Evolutionary conservation across 2,113 vertebrate species (phyloP), one percentile per base, ranked within the genome.

Genomic region (Glareola pratincola): DNA sequence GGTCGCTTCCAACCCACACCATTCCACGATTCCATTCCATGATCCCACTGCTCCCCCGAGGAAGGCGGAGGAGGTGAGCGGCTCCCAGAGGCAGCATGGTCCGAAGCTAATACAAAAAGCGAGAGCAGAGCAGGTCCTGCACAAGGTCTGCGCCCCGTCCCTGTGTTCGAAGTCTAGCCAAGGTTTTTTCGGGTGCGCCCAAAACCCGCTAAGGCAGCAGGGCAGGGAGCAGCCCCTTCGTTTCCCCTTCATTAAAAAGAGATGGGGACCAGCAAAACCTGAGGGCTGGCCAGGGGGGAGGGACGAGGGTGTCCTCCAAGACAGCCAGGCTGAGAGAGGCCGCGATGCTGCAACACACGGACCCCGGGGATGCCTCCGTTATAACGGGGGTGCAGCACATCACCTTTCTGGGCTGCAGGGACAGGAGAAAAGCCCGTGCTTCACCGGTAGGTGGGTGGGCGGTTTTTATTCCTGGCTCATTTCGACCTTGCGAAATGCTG

Each of bases 281-380:
- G n/a, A n/a, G n/a, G n/a, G n/a, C n/a, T n/a, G n/a, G n/a, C n/a
- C n/a, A n/a, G n/a, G 53, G 24, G 5, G 9, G 0, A 1, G 0
- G 30, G 37, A 9, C 4, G 23, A 69, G 54, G 81, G 43, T 14
- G 21, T n/a, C 39, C 71, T 32, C 74, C 34, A 13, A 14, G 21
- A 6, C 45, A 71, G 11, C 50, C 56, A 15, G 63, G 57, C 53
- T 32, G 18, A 43, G 36, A n/a, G 39, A 36, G 2, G 0, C 20
- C 3, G 1, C 0, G 3, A 14, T 4, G n/a, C 66, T 48, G 68
- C 13, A 8, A 20, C 13, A 23, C 17, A n/a, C 2, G 0, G 67
- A 84, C 41, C 37, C 48, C 4, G 1, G 41, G 76, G n/a, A 22
- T 14, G 50, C 45, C 57, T 45, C 43, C 6, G 26, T 17, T 36